These are phyloP conservation scores for Labrus mixtus DNA, from an alignment of 2,113 vertebrate species.

Conservation along the genomic window DNA sequence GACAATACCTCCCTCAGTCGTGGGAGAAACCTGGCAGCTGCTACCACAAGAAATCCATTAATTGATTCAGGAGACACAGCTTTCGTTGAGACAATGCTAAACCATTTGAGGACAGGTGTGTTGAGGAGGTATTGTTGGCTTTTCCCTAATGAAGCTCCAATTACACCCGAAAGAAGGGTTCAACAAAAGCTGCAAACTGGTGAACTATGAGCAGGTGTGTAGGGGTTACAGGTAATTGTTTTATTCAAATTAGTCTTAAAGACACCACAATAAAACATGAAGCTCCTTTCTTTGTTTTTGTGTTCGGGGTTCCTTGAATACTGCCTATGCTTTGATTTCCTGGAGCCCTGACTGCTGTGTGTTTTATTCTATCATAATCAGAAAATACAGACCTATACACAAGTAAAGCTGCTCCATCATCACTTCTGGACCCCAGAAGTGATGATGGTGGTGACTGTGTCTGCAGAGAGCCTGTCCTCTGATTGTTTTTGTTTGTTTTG, in stretches of 20 bases:
- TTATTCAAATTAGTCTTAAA: background rate
- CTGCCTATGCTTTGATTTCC: background rate
- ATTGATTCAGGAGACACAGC: constrained; percentile 44
- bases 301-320: background rate
- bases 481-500: too few species aligned
- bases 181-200: constrained; percentile 20
- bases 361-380: too few species aligned
- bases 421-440: too few species aligned
- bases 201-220: background rate
- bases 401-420: too few species aligned
- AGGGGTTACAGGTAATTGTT: background rate
- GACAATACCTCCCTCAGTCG: constrained; percentile 33
- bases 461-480: too few species aligned
- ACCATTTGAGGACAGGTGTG: constrained; percentile 27
- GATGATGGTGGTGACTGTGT: too few species aligned
- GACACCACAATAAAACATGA: background rate
- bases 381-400: too few species aligned
- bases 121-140: constrained; percentile 12
- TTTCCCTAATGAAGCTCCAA: constrained; percentile 20
- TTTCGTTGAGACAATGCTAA: constrained; percentile 37
- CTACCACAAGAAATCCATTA: constrained; percentile 47
- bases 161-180: constrained; percentile 14
- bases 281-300: background rate
- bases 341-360: background rate
- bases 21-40: constrained; percentile 55